A percentile compares a stretch with the other conserved stretches of the same genome.
Evolutionary conservation across 2,113 vertebrate species (phyloP).

Genomic region (Candoia aspera): DNA sequence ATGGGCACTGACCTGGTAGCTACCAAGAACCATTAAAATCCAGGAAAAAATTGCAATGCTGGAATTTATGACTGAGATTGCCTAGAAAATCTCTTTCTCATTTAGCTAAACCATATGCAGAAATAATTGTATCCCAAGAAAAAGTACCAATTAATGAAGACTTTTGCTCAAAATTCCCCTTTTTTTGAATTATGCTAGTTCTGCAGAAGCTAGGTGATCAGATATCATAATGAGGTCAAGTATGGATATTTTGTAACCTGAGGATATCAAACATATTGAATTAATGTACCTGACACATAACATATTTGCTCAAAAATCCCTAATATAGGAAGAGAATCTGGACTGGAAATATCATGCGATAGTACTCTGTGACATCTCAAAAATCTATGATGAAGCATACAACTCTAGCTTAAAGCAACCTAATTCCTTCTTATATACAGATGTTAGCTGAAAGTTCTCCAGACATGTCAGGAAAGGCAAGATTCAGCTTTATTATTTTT

Average conservation of each 20-base stretch:
- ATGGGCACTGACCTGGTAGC: neutral
- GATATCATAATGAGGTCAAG: neutral
- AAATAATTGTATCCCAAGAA: neutral
- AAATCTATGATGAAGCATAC: neutral
- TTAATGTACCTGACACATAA: neutral
- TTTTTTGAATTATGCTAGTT: neutral
- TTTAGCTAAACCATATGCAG: neutral
- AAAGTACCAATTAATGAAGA: neutral
- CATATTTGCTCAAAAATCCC: neutral
- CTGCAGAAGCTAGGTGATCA: neutral
- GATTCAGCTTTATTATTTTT: slow-evolving; percentile 26
- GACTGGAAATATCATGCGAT: neutral
- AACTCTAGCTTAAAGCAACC: slow-evolving; percentile 24
- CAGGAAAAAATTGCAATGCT: neutral
- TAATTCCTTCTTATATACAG: neutral
- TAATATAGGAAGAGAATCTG: neutral
- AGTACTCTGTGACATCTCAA: slow-evolving; percentile 21
- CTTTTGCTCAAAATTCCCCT: neutral
- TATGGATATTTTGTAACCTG: neutral
- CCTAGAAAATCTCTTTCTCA: neutral
- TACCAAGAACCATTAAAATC: neutral
- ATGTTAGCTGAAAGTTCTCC: slow-evolving; percentile 35
- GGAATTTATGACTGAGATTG: neutral
- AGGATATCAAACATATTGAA: too few species aligned
- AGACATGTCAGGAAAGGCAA: slow-evolving; percentile 10